A percentile compares a stretch with the other conserved stretches of the same genome.
Evolutionary conservation across 2,113 vertebrate species (phyloP).

Genomic region (Steatornis caripensis): DNA sequence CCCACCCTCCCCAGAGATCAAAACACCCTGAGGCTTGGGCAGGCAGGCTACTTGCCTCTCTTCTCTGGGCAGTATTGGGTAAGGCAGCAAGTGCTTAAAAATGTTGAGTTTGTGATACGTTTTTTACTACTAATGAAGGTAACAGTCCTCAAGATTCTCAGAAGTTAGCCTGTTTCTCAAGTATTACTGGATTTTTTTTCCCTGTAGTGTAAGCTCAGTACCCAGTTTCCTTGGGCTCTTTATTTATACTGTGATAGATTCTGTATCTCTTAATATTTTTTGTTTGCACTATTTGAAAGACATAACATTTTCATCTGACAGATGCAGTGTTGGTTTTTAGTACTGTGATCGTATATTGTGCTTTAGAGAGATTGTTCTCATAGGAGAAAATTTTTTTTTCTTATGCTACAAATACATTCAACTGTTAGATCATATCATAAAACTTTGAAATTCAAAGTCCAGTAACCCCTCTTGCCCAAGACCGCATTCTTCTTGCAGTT

Average conservation of each 20-base stretch:
- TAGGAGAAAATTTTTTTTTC: neutral
- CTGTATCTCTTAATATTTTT: neutral
- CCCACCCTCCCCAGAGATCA: neutral
- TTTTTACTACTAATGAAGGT: neutral
- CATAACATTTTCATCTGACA: neutral
- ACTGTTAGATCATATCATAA: neutral
- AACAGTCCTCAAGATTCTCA: neutral
- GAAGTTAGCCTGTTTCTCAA: neutral
- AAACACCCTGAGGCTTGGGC: rapidly evolving
- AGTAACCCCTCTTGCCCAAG: neutral
- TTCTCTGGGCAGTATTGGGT: neutral
- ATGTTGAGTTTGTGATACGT: neutral
- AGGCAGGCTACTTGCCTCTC: neutral
- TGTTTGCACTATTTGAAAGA: neutral
- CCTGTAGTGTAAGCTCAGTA: neutral
- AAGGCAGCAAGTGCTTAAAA: neutral
- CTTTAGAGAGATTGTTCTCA: neutral
- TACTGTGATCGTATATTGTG: neutral
- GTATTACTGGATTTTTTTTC: neutral
- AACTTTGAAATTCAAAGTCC: neutral
- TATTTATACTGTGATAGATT: neutral
- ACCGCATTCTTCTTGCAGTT: neutral
- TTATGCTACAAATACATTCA: neutral
- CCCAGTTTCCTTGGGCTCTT: neutral
- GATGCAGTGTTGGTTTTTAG: neutral